Base-by-base conservation (phyloP, 2,888 invertebrate species). In the Brenthis ino region DNA sequence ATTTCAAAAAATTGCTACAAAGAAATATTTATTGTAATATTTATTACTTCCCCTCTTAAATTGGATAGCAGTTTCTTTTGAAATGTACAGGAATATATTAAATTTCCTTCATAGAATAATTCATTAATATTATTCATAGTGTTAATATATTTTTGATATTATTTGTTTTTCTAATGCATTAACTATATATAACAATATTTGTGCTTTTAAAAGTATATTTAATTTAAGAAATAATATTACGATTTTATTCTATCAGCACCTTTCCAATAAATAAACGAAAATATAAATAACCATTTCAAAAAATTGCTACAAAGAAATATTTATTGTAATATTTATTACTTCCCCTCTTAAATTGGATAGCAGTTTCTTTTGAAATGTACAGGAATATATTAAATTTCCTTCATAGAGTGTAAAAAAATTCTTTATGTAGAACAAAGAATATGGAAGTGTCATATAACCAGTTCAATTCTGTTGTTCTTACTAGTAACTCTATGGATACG, bases 381-480 rank as follows among this genome's bases (percentile, higher is more conserved):
- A 74, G 64, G 65, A 69, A 70, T 72, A 68, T 73, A 73, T 69
- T 73, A 72, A 75, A 75, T 74, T 72, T 70, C 56, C 65, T 70
- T 64, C 60, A 66, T 65, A 56, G 60, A 64, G 68, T 64, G 63
- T 50, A 55, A 57, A 70, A 70, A 72, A 67, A 63, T 13, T 54
- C 20, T 14, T 53, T 37, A 54, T 14, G 20, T 20, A 54, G 54
- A 43, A 4, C 13, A 53, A 43, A 37, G 13, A 43, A 43, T 3
- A n/a, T 53, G 51, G 53, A 63, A 54, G 20, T 63, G 43, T 0
- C 20, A 63, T 63, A 43, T 11, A 43, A 43, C 2, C 8, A 43
- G 37, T 37, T 37, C 51, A 51, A 14, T 51, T n/a, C 16, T 51
- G 11, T 3, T 51, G n/a, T 51, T 51, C 8, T 51, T 3, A 51